Evolutionary conservation across 2,888 invertebrate species (phyloP), one percentile per base, ranked within the genome.

Genomic region (Zygogramma bicolorata): DNA sequence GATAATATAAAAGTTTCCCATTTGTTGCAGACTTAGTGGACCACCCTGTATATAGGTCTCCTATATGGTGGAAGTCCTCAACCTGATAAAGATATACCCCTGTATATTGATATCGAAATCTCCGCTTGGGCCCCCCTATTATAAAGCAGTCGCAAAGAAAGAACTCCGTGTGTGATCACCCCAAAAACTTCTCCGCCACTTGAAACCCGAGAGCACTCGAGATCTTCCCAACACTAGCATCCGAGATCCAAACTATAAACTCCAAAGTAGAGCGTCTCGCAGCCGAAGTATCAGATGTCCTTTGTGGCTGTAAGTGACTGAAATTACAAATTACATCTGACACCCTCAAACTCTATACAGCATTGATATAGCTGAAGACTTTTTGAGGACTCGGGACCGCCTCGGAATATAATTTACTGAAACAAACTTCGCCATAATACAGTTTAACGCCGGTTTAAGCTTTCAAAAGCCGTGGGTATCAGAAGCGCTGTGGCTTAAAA

Each of bases 371-470:
- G 27, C 62, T 29, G 42, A 29, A 7, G 25, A 63, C 46, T 63
- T 63, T 29, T 42, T 40, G 18, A 40, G 46, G 38, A 46, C 13
- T 10, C 25, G 10, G 31, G 2, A 20, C 63, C 29, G 29, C 34
- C 10, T 8, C 25, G 13, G 31, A 53, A 57, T 25, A 57, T 57
- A 53, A 53, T 53, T 57, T 22, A 65, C 53, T 15, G 53, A 34
- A 57, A 49, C 20, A 25, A 15, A 31, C 49, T 29, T 46, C 49
- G 31, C n/a, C 31, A 31, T 65, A 49, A 65, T 46, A 57, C 57
- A 34, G 15, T 65, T 57, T 65, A 65, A 65, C 10, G 57, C 57
- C 25, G n/a, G 29, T 65, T 65, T 57, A 57, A 65, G 65, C 34
- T 34, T 22, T 31, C 20, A 4, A 31, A 49, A 49, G 65, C 53